Evolutionary conservation across 2,113 vertebrate genomes (phyloP).

Genomic region (Periophthalmus modestus): DNA sequence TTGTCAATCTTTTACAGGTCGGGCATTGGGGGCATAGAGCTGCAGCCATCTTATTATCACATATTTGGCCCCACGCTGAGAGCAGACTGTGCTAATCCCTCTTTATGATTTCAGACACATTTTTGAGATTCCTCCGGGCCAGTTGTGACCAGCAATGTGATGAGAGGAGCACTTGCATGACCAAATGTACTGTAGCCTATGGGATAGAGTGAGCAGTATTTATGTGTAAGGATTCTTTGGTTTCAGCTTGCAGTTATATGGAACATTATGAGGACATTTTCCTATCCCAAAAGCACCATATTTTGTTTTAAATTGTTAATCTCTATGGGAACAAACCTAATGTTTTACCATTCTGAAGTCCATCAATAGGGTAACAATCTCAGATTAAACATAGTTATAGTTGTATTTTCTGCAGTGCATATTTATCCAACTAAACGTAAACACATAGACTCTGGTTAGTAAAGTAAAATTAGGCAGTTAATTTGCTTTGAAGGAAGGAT

Average conservation of each 20-base stretch:
- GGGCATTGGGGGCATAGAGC: constrained; percentile 32
- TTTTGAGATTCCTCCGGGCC: constrained; percentile 67
- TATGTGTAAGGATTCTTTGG: background rate
- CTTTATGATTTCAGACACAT: constrained; percentile 73
- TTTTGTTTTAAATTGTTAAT: too few relatives aligned
- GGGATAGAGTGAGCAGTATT: background rate
- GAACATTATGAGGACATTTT: too few relatives aligned
- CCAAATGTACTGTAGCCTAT: background rate
- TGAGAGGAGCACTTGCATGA: background rate
- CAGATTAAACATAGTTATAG: background rate
- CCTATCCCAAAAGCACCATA: too few relatives aligned
- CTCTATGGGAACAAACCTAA: too few relatives aligned
- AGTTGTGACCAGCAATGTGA: constrained; percentile 49
- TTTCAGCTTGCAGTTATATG: background rate
- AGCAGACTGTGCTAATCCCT: constrained; percentile 66
- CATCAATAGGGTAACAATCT: too few relatives aligned
- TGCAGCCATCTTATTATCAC: constrained; percentile 63
- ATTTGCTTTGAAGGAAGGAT: background rate
- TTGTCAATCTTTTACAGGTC: constrained; percentile 63
- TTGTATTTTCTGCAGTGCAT: background rate
- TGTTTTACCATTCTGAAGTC: too few relatives aligned
- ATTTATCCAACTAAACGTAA: background rate
- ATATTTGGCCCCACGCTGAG: constrained; percentile 57
- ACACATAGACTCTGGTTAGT: background rate
- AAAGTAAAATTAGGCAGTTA: background rate